phyloP scores from a whole-genome alignment of 2,113 vertebrate species.

The Ceratotherium simum region DNA sequence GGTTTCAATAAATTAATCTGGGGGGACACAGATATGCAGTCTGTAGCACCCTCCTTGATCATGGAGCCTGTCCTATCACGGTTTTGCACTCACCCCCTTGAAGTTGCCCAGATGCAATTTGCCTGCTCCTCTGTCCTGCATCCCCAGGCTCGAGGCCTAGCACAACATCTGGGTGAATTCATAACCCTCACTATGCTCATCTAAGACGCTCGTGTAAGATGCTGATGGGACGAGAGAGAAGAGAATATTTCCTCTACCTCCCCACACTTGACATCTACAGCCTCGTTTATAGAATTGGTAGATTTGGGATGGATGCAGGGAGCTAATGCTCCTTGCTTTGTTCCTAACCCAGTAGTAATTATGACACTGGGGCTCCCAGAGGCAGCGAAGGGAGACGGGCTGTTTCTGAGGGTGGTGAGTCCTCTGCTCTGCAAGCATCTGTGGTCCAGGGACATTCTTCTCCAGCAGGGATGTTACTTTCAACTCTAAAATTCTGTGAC shows the following conservation, averaged over 20 bases:
- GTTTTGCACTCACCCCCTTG: not conserved
- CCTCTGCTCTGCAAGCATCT: not conserved
- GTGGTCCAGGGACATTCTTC: too few species aligned
- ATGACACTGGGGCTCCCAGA: too few species aligned
- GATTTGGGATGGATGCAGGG: not conserved
- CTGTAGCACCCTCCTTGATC: too few species aligned
- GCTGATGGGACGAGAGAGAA: not conserved
- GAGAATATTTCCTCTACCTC: not conserved
- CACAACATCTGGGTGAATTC: fast-evolving
- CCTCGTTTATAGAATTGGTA: not conserved
- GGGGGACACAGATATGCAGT: too few species aligned
- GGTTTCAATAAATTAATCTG: not conserved
- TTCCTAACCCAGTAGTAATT: not conserved
- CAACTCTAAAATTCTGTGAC: not conserved
- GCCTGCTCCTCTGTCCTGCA: too few species aligned
- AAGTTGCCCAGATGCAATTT: too few species aligned
- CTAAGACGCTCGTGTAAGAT: not conserved
- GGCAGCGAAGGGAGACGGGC: not conserved
- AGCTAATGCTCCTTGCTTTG: fast-evolving
- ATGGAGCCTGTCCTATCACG: not conserved
- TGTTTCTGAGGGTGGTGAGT: not conserved
- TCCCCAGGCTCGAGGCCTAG: not conserved
- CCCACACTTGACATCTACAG: fast-evolving
- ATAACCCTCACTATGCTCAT: not conserved
- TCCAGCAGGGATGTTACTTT: not conserved